Evolutionary conservation across 2,113 vertebrate genomes (phyloP), one percentile per base, ranked within the genome.

Genomic region (Osmerus mordax): DNA sequence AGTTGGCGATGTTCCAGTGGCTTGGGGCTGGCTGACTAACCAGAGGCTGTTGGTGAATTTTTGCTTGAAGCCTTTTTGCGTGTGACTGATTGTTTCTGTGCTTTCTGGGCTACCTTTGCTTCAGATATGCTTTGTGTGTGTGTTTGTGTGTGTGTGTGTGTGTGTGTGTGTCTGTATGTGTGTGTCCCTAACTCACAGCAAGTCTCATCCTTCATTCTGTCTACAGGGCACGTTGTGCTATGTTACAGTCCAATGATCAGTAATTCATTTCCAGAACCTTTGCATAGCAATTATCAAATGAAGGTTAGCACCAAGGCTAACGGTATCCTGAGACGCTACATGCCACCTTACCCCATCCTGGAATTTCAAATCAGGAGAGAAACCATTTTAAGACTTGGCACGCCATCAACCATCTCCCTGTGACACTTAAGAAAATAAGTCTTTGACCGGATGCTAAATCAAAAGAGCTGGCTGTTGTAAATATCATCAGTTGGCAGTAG

Each of bases 211-310:
- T 88, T 90, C 85, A 93, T 93, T 89, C 81, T 76, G 87, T 87
- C 88, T 94, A 87, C 90, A 86, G 84, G 83, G 91, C 92, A 92
- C 76, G 66, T 92, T 90, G 79, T 71, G 69, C 89, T 91, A 89
- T 65, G 93, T 87, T 93, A 87, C 92, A 94, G 86, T 91, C 91
- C 91, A 91, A 86, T 93, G 91, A 93, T 93, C 92, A 93, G 90
- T 92, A 92, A 93, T 95, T 95, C 92, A 90, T 90, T 93, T 93
- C 89, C 71, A 88, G 87, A 85, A 87, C 85, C 92, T 92, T 85
- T 91, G 85, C 87, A 90, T 93, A 87, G 86, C 90, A 94, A 92
- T 95, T 94, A 94, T 94, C 92, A 93, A 80, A 92, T 88, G 74
- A 85, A 90, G 90, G 81, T 91, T 94, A 87, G 86, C 90, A 89